Percentiles rank a stretch among this genome's conserved stretches.
phyloP scores from a whole-genome alignment of 2,888 invertebrate species.

The Agrochola lychnidis region DNA sequence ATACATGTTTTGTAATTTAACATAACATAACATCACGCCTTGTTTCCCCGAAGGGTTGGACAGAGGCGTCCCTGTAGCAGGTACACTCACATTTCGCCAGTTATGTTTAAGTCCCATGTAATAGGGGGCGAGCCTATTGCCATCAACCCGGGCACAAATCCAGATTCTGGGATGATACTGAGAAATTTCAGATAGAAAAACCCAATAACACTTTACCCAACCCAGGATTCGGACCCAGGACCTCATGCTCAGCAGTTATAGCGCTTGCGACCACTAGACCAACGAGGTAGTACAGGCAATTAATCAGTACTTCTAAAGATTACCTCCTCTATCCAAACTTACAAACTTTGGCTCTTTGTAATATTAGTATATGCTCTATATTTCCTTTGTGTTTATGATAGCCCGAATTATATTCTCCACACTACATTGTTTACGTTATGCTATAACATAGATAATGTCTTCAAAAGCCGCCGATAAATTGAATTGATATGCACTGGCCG shows the following conservation, averaged over 20 bases:
- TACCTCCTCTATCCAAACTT: no score
- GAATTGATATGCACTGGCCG: constrained; percentile 52
- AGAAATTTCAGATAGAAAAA: not conserved
- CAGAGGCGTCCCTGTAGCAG: not conserved
- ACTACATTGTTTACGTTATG: not conserved
- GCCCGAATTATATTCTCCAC: not conserved
- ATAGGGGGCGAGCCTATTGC: not conserved
- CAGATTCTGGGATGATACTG: not conserved
- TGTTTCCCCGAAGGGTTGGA: not conserved
- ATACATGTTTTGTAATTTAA: no score
- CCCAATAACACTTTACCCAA: not conserved
- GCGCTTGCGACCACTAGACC: not conserved
- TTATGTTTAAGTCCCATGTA: not conserved
- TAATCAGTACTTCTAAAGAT: no score
- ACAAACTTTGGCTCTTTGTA: no score
- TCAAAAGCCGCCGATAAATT: constrained; percentile 48
- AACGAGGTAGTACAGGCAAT: not conserved
- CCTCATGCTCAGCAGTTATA: not conserved
- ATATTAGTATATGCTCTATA: not conserved
- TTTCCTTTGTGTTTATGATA: not conserved
- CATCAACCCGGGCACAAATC: not conserved
- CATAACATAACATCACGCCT: not conserved
- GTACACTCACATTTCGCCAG: no score
- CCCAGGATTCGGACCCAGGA: not conserved
- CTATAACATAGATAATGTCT: constrained; percentile 13